Conservation (phyloP, 2,888 invertebrate genomes). For the Leptinotarsa haldemani region DNA sequence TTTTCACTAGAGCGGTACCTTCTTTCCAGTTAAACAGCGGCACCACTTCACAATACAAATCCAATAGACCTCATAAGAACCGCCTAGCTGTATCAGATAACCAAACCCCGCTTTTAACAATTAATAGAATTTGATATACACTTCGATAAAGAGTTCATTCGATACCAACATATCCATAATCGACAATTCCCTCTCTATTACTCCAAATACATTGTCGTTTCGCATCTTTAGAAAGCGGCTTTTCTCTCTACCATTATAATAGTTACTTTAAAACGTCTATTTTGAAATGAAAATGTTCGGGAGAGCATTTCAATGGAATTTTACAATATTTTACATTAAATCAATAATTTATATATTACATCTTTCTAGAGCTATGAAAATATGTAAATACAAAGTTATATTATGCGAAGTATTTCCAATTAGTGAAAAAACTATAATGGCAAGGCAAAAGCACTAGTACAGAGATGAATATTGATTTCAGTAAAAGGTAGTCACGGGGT, state of each 20-base stretch:
- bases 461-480: no score
- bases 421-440: no score
- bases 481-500: no score
- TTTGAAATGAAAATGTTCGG: no score
- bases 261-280: not conserved
- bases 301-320: no score
- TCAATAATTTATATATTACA: no score
- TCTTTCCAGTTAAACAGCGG: constrained; percentile 30
- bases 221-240: constrained; percentile 49
- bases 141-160: constrained; percentile 55
- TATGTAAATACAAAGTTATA: no score
- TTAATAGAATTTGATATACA: constrained; percentile 53
- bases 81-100: constrained; percentile 52
- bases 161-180: constrained; percentile 47
- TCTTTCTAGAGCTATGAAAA: no score
- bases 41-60: constrained; percentile 41
- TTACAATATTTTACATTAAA: no score
- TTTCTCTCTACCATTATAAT: constrained; percentile 31
- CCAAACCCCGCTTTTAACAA: constrained; percentile 50
- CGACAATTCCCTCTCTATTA: constrained; percentile 41
- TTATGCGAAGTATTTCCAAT: no score
- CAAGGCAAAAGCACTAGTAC: no score
- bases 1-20: constrained; percentile 24
- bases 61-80: constrained; percentile 46
- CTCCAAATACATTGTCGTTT: constrained; percentile 45